phyloP scores from a whole-genome alignment of 2,888 invertebrate genomes.

The Apamea crenata region DNA sequence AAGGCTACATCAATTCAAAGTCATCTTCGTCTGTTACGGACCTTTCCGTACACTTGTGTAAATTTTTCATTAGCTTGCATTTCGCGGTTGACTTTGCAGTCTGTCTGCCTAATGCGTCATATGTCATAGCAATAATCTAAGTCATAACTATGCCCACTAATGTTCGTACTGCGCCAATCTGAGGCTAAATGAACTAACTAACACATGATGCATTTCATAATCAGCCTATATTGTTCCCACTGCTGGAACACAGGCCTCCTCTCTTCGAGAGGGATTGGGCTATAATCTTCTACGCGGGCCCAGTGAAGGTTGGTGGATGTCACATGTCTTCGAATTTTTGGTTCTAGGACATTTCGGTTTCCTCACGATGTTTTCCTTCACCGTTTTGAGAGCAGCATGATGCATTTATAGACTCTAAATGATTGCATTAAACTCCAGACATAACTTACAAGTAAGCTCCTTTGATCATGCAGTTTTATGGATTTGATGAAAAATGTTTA shows the following conservation, averaged over 20 bases:
- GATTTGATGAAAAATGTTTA: constrained; percentile 45
- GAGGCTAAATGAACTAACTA: no score
- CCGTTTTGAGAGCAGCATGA: constrained; percentile 2
- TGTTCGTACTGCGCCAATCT: constrained; percentile 10
- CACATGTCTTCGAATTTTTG: no score
- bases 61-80: constrained; percentile 36
- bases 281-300: no score
- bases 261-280: no score
- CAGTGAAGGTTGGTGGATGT: no score
- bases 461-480: constrained; percentile 56
- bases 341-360: no score
- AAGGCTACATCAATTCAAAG: not conserved
- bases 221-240: no score
- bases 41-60: constrained; percentile 40
- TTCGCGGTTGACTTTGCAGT: constrained; percentile 43
- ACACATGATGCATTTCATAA: constrained; percentile 33
- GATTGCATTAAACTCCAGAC: constrained; percentile 36
- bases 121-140: constrained; percentile 26
- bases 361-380: no score
- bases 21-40: constrained; percentile 1
- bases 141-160: constrained; percentile 25
- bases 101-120: constrained; percentile 32
- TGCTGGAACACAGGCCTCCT: no score
- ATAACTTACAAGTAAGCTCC: constrained; percentile 17
- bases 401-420: constrained; percentile 43